These are phyloP conservation scores for Oryzias curvinotus DNA, from an alignment of 2,113 vertebrate species.

Conservation along the genomic window DNA sequence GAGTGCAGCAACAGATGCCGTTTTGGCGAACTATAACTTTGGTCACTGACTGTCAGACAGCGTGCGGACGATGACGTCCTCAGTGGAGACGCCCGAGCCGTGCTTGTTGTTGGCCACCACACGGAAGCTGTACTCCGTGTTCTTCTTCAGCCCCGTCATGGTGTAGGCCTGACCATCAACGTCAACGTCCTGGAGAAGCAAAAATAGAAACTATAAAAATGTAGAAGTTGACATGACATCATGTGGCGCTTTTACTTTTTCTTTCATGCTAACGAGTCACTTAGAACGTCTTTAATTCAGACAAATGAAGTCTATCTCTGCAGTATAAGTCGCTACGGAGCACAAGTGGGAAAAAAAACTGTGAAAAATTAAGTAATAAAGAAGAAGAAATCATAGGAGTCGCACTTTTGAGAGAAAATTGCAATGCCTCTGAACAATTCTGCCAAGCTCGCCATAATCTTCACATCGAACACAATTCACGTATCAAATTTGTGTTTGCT, in stretches of 20 bases:
- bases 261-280: conserved; percentile 19
- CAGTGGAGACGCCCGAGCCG: conserved; percentile 92
- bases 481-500: no score
- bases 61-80: conserved; percentile 85
- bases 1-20: neutral
- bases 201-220: no score
- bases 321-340: conserved; percentile 7
- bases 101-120: conserved; percentile 97
- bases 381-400: no score
- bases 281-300: conserved; percentile 17
- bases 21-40: neutral
- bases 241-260: conserved; percentile 21
- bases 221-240: neutral
- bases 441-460: no score
- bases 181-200: conserved; percentile 83
- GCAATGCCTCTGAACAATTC: no score
- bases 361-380: no score
- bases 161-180: conserved; percentile 83
- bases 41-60: conserved; percentile 87
- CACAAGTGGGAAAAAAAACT: no score
- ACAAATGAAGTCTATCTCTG: conserved; percentile 26
- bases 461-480: no score
- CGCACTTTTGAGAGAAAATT: no score
- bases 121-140: conserved; percentile 91
- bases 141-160: conserved; percentile 87